Evolutionary conservation across 2,888 invertebrate genomes (phyloP), one percentile per base, ranked within the genome.

Genomic region (Lapara coniferarum): DNA sequence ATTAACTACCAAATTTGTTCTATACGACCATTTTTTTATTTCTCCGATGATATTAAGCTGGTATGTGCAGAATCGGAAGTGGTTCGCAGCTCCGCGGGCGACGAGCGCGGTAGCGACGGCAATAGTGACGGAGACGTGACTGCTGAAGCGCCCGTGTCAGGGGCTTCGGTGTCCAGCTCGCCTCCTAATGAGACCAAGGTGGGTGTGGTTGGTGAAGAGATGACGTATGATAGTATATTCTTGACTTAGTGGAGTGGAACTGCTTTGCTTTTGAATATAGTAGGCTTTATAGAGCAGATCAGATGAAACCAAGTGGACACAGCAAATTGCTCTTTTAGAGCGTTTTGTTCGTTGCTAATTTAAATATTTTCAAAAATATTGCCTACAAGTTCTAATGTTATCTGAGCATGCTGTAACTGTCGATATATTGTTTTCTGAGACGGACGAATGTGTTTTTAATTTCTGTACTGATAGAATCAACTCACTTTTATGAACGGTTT

Each of bases 151-250:
- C 89, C 89, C 16, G 92, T 89, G 67, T 92, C 92, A 67, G 94
- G 91, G 51, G 94, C 91, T 0, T 90, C 93, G 5, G 91, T 94
- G 2, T 93, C 94, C 73, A 93, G 94, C 84, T 95, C 95, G 25
- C 93, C 94, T 67, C 92, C 93, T 67, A 95, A 95, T 81, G 95
- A 95, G 73, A 81, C 78, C 67, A 95, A 95, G 89, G 93, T 95
- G 76, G 25, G 16, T 44, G 0, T 44, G 0, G 8, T 10, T 4
- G 2, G 10, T 44, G 19, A 55, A 8, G 13, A 12, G 2, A 56
- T 25, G 14, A 14, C 13, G 51, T 4, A 10, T 51, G 51, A 10
- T 14, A 12, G 12, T 14, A 14, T 51, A 14, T 6, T 51, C 51
- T 12, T 5, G 14, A 6, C 13, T 14, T 12, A 14, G 14, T 10